Conservation (phyloP, 30 jellyfish, hydroid and myxozoan species). For the Pseudorhiza aurosa region DNA sequence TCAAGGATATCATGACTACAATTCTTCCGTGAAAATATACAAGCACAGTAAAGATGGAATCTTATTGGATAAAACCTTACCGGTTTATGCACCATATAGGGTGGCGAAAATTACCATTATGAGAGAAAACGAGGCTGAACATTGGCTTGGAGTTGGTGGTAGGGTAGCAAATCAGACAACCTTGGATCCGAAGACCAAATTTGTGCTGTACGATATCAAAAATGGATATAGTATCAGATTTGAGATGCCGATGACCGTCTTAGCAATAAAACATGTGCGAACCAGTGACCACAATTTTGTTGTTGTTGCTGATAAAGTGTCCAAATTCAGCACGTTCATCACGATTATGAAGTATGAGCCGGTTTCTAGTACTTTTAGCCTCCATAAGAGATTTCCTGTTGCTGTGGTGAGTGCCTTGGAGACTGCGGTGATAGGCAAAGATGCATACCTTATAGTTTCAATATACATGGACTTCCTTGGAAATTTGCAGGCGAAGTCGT, state of each 20-base stretch:
- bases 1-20: constrained; percentile 15
- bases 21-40: constrained; percentile 45
- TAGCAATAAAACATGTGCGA: constrained; percentile 27
- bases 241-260: constrained; percentile 34
- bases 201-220: background rate
- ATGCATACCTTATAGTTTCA: constrained; percentile 57
- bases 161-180: background rate
- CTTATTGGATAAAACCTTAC: background rate
- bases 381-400: constrained; percentile 66
- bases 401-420: constrained; percentile 73
- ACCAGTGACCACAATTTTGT: constrained; percentile 5
- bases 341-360: constrained; percentile 46
- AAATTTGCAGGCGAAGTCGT: constrained; percentile 36
- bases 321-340: constrained; percentile 36
- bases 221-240: background rate
- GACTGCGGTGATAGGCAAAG: constrained; percentile 12
- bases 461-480: constrained; percentile 58
- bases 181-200: constrained; percentile 1
- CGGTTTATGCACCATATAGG: constrained; percentile 67
- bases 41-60: background rate
- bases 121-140: background rate
- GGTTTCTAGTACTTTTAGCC: background rate
- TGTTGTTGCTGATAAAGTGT: constrained; percentile 39
- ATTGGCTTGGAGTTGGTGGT: constrained; percentile 46
- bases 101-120: constrained; percentile 36